A percentile compares a stretch with the other conserved stretches of the same genome.
Conservation (phyloP, 2,113 vertebrate genomes). For the Crypturellus undulatus region DNA sequence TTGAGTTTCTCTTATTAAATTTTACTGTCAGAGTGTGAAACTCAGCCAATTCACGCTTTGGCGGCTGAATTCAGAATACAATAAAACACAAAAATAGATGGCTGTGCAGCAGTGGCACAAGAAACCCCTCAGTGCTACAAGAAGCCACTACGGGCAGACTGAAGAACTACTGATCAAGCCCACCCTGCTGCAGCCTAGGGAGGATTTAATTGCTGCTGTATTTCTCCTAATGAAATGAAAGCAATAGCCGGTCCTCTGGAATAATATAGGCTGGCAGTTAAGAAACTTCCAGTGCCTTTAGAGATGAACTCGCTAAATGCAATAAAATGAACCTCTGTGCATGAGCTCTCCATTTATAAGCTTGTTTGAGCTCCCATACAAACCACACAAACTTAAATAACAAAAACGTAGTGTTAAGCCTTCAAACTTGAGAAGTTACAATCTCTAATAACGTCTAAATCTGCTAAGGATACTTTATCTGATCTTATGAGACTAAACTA, state of each 20-base stretch:
- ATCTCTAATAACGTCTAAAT: background rate
- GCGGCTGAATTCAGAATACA: background rate
- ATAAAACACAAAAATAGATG: background rate
- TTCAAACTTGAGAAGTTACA: background rate
- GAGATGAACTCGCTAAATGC: background rate
- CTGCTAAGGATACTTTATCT: background rate
- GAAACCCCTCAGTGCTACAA: background rate
- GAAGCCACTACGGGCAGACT: fast-evolving
- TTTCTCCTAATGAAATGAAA: conserved; percentile 39
- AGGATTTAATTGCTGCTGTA: background rate
- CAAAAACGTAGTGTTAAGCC: background rate
- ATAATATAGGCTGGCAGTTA: background rate
- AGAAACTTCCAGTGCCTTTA: background rate
- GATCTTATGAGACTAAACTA: background rate
- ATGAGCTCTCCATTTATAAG: background rate
- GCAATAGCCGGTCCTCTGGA: background rate
- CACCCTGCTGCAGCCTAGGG: background rate
- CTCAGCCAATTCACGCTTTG: too few species aligned
- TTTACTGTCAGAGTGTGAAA: background rate
- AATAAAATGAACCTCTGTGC: background rate
- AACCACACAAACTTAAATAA: background rate
- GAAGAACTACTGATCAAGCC: background rate
- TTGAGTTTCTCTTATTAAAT: background rate
- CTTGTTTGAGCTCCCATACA: background rate
- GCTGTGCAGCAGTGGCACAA: fast-evolving